Evolutionary conservation across 1,140 invertebrate genomes (phyloP).

Genomic region (Zaprionus capensis): DNA sequence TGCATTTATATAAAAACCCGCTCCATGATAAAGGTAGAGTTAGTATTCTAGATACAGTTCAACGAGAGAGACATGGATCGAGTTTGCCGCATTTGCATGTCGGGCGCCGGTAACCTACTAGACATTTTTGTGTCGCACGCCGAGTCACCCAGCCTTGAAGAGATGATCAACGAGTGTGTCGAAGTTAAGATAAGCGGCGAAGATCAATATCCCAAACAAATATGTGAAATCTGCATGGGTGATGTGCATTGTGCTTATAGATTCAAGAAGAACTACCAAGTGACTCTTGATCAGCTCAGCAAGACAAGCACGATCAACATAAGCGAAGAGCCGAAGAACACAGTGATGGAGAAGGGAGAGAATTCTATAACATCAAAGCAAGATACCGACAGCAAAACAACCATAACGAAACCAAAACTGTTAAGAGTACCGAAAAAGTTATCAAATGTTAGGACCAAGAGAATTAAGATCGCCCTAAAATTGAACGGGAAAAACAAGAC

Average conservation of each 20-base stretch:
- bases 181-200: background rate
- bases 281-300: background rate
- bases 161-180: conserved; percentile 1
- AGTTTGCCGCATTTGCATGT: conserved; percentile 10
- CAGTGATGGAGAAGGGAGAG: background rate
- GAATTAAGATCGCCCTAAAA: background rate
- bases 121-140: background rate
- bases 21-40: too few species aligned
- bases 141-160: background rate
- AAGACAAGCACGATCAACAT: background rate
- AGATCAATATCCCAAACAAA: background rate
- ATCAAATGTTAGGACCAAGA: background rate
- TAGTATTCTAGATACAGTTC: background rate
- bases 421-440: background rate
- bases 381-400: background rate
- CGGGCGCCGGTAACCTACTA: background rate
- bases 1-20: too few species aligned
- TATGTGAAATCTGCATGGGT: background rate
- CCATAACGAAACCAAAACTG: background rate
- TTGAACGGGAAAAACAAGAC: too few species aligned
- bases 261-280: background rate
- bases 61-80: conserved; percentile 4
- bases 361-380: background rate
- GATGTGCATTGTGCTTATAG: background rate
- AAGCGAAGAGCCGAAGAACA: background rate